Evolutionary conservation across 2,888 invertebrate species (phyloP), one percentile per base, ranked within the genome.

Genomic region (Lepidocyrtinus sp.): DNA sequence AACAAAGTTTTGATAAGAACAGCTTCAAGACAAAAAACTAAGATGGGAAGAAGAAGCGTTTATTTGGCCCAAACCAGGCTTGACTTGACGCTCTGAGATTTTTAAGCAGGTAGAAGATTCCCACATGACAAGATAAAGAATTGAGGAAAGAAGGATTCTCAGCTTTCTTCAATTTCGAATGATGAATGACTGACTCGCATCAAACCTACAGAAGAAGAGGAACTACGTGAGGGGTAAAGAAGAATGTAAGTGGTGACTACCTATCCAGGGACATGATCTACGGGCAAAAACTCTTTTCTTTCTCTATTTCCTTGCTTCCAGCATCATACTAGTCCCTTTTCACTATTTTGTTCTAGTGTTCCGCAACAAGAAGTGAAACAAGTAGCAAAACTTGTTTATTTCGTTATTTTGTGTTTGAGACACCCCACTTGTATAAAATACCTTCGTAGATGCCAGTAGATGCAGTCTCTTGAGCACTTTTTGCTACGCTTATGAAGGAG

Each of bases 101-200:
- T n/a, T n/a, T 55, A 15, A 55, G 17, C 15, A 50, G 67, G 22
- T 55, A 55, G 5, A n/a, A 15, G n/a, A 15, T 55, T 55, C 55
- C 55, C n/a, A n/a, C n/a, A 55, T 55, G 55, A 55, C 55, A 55
- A n/a, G 2, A 2, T 55, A 3, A 55, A 55, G 55, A 55, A n/a
- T n/a, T n/a, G 55, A 55, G 55, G 55, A 55, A 55, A 17, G 55
- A 55, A 55, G 55, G n/a, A 17, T 15, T 55, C 55, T 55, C 9
- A 55, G 62, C 25, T 36, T 46, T 59, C 70, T 68, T 77, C 77
- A 77, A 77, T 77, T 77, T 72, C 46, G 77, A 77, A 77, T 77
- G 77, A 77, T 77, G 77, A 77, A 77, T 77, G 77, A 77, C 77
- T 71, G 77, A 77, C 72, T 77, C 65, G 26, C 50, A 62, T 19